Percentiles rank a stretch among this genome's conserved stretches.
These are phyloP conservation scores for Phymatocera aterrima DNA, from an alignment of 2,888 invertebrate genomes.

Conservation along the genomic window DNA sequence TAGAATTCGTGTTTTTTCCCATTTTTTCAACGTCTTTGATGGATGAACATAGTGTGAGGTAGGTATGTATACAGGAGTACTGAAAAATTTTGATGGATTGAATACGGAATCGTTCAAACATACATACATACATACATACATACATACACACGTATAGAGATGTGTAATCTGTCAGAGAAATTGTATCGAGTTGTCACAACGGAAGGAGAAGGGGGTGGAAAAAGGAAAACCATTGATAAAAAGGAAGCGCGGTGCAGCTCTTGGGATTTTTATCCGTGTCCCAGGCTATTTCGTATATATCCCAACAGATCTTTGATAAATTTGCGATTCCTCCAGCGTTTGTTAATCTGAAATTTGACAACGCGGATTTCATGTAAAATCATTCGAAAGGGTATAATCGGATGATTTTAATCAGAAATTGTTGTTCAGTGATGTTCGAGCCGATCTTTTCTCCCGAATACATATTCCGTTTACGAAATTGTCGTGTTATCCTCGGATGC, in stretches of 20 bases:
- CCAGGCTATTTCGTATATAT: too few relatives aligned
- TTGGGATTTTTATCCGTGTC: constrained; percentile 26
- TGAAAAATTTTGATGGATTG: constrained; percentile 66
- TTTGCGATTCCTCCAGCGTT: neutral
- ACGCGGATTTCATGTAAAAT: too few relatives aligned
- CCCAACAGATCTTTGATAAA: neutral
- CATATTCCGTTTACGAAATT: neutral
- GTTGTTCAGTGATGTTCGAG: too few relatives aligned
- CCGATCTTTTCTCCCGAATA: neutral
- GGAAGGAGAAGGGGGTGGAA: too few relatives aligned
- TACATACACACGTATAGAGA: too few relatives aligned
- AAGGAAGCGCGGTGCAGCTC: neutral
- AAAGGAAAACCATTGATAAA: constrained; percentile 37
- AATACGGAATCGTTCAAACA: constrained; percentile 60
- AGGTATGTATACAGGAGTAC: constrained; percentile 59
- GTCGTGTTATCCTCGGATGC: neutral
- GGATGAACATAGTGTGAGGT: too few relatives aligned
- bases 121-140: too few relatives aligned
- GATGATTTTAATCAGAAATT: too few relatives aligned
- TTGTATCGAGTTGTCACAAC: constrained; percentile 52
- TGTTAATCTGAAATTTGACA: neutral
- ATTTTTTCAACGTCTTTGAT: constrained; percentile 61
- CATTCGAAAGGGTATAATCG: too few relatives aligned
- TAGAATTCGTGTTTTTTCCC: too few relatives aligned
- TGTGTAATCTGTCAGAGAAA: constrained; percentile 61